Base-by-base conservation (phyloP, 2,888 invertebrate species). In the Fragum whitleyi region DNA sequence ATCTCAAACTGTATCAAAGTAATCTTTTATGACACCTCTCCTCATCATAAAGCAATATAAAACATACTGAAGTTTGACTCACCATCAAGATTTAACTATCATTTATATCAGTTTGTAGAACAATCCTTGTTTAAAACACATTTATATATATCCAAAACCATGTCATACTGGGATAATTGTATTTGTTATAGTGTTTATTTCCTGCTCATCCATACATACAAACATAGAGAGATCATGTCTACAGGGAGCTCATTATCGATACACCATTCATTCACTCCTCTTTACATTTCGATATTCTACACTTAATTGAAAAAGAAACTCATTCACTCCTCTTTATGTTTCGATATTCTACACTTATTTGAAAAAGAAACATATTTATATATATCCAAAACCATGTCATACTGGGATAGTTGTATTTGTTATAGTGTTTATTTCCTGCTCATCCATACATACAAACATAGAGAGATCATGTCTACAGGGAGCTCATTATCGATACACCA, bases 121-220 rank as follows among this genome's bases (percentile, higher is more conserved):
- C 65, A 36, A 42, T 65, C 42, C 65, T 42, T 39, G 42, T 36
- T 62, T n/a, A 62, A 62, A 62, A 62, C 36, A 62, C n/a, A 36
- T 62, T 23, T 29, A 62, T n/a, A 32, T 32, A 57, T 28, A n/a
- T n/a, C n/a, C 26, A 9, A 26, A 62, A 32, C 62, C 32, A 62
- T 21, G 36, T 62, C n/a, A 62, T 36, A 36, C 29, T 32, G 61
- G 29, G 47, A 47, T 29, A 57, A 62, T 62, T n/a, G 62, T 62
- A 62, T 32, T 62, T 62, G 23, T 57, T 26, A 26, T 57, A 57
- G 57, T 57, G 26, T 21, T 57, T 57, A 57, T 57, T 57, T 57
- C 57, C 57, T 57, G 57, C 21, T 26, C 57, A 57, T 57, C 57
- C 26, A 26, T 57, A 57, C 57, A 57, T 57, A 57, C 26, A 26